Evolutionary conservation across 2,113 vertebrate genomes (phyloP).

Genomic region (Nestor notabilis): DNA sequence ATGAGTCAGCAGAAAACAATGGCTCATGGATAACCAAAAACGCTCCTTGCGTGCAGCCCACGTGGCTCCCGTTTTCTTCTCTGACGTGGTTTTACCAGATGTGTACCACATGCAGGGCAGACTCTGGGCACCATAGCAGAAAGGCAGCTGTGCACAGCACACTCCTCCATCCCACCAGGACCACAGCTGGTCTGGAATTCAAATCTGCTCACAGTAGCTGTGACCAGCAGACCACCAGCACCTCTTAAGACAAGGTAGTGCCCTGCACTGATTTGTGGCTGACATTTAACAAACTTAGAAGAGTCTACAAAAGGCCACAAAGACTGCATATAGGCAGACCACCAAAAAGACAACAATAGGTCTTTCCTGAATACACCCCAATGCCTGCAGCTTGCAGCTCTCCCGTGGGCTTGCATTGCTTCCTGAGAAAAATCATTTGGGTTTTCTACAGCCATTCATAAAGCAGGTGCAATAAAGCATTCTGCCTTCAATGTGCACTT

Average conservation of each 20-base stretch:
- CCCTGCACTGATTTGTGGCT: not conserved
- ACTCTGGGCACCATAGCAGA: not conserved
- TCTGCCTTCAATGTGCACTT: not conserved
- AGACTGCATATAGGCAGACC: not conserved
- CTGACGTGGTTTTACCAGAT: not conserved
- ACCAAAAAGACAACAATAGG: not conserved
- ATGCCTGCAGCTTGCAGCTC: not conserved
- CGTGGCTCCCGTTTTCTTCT: not conserved
- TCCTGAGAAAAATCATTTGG: not conserved
- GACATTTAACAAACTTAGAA: not conserved
- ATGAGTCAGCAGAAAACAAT: not conserved
- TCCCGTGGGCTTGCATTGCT: not conserved
- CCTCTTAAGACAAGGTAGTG: not conserved
- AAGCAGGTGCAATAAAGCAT: not conserved
- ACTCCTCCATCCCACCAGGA: not conserved
- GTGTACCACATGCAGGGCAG: not conserved
- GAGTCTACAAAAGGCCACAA: not conserved
- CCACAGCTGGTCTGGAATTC: not conserved
- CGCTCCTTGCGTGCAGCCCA: fast-evolving
- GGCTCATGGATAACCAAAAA: not conserved
- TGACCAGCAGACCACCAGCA: not conserved
- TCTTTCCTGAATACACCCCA: not conserved
- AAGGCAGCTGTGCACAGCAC: not conserved
- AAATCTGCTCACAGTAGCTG: not conserved
- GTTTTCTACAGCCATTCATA: not conserved